Base-by-base conservation (phyloP, 35 echinoderm and acorn worm species). In the Acanthaster planci region DNA sequence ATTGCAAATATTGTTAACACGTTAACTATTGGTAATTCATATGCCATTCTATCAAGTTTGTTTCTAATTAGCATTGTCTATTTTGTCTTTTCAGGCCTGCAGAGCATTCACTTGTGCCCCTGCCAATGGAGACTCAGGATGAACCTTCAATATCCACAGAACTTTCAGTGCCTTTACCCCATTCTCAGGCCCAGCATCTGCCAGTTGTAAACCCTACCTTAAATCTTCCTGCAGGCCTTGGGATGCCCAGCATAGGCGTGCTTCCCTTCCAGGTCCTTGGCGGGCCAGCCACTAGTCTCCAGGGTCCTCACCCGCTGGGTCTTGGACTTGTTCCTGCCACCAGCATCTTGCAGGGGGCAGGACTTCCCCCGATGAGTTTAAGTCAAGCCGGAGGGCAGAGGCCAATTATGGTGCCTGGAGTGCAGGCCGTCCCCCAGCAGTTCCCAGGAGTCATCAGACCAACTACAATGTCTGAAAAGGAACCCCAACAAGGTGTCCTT, bases 391-490 rank as follows among this genome's bases (percentile, higher is more conserved):
- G 34, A 26, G 21, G 30, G 26, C 64, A 72, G 64, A 34, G 26
- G 23, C 64, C 64, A 3, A 6, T 72, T 2, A 0, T 72, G 18
- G 23, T 72, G 23, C 29, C 0, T 31, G 64, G 38, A 9, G 14
- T 79, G 29, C 75, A 86, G 67, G 77, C 19, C 18, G 44, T 77
- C n/a, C 67, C 35, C 67, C 75, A 78, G 36, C 34, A 31, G 35
- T 35, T 9, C 38, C 72, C 37, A 6, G 42, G 42, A 6, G 42
- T 47, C 12, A 47, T n/a, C n/a, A n/a, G n/a, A n/a, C n/a, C n/a
- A n/a, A n/a, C n/a, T n/a, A n/a, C n/a, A n/a, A n/a, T 4, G 42
- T 12, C 42, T 6, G 42, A 47, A 12, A 6, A 6, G 4, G 42
- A 47, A 72, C 14, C 14, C 64, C 64, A 36, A 26, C 26, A 72